Evolutionary conservation across 2,888 invertebrate genomes (phyloP).

Genomic region (Cephalotes varians): DNA sequence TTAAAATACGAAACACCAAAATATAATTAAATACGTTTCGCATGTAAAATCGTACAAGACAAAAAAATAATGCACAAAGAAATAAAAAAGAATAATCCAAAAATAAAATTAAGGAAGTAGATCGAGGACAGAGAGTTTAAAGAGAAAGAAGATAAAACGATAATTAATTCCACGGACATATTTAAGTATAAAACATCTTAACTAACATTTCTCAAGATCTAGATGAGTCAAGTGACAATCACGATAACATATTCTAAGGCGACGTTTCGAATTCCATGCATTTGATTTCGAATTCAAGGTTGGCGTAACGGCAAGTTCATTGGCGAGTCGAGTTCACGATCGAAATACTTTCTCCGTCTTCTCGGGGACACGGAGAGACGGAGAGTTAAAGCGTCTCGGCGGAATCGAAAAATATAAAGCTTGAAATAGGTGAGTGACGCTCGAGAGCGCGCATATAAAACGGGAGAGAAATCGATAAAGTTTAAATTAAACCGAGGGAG

Average conservation of each 20-base stretch:
- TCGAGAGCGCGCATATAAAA: not conserved
- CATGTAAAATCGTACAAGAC: not conserved
- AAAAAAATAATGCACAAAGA: too few species aligned
- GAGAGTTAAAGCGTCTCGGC: constrained; percentile 25
- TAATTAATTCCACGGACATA: not conserved
- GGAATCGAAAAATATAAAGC: constrained; percentile 34
- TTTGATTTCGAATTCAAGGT: constrained; percentile 28
- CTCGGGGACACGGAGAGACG: constrained; percentile 11
- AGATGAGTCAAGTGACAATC: not conserved
- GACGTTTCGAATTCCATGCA: not conserved
- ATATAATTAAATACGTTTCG: not conserved
- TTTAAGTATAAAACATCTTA: not conserved
- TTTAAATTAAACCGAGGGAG: not conserved
- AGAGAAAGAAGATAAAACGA: not conserved
- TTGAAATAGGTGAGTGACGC: not conserved
- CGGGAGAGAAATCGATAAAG: not conserved
- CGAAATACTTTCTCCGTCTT: constrained; percentile 30
- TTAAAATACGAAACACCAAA: not conserved
- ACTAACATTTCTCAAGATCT: not conserved
- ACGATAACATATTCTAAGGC: not conserved
- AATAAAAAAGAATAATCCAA: not conserved
- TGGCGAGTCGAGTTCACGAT: constrained; percentile 40
- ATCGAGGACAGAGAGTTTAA: not conserved
- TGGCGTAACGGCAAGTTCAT: constrained; percentile 26
- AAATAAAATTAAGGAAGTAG: not conserved